These are phyloP conservation scores for Smittia sp. DNA, from an alignment of 2,888 invertebrate genomes.

Conservation along the genomic window DNA sequence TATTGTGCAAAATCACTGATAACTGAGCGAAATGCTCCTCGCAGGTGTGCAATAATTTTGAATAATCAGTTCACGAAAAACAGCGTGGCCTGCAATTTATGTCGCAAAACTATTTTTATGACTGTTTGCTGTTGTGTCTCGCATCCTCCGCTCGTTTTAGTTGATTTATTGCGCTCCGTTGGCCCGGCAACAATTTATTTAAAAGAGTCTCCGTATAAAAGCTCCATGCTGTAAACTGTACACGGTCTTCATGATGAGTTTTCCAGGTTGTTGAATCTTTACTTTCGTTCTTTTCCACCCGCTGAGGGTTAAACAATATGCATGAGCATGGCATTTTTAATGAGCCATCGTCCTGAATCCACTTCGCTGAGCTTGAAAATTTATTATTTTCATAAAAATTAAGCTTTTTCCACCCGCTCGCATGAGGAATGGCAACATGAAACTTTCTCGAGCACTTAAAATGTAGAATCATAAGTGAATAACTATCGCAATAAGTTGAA, in stretches of 20 bases:
- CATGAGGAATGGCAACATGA: no score
- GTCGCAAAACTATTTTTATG: constrained; percentile 10
- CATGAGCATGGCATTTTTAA: not conserved
- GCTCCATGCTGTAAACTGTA: not conserved
- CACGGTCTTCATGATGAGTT: not conserved
- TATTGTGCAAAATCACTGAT: constrained; percentile 27
- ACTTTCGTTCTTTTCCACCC: not conserved
- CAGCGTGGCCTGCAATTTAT: not conserved
- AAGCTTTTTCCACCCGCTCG: not conserved
- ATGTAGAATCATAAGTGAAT: not conserved
- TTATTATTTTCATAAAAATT: not conserved
- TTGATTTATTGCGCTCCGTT: not conserved
- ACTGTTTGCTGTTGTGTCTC: not conserved
- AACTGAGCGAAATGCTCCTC: not conserved
- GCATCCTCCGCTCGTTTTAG: not conserved
- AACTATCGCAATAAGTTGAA: not conserved
- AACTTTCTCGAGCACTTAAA: not conserved
- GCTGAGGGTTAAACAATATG: not conserved
- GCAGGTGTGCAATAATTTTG: constrained; percentile 34
- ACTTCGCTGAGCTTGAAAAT: not conserved
- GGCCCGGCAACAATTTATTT: constrained; percentile 1
- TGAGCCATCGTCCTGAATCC: not conserved
- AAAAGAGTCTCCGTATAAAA: not conserved
- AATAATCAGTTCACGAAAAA: constrained; percentile 23
- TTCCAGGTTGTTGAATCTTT: not conserved